phyloP scores from a whole-genome alignment of 2,797 vertebrate species.

The Hippopotamyrus pictus region DNA sequence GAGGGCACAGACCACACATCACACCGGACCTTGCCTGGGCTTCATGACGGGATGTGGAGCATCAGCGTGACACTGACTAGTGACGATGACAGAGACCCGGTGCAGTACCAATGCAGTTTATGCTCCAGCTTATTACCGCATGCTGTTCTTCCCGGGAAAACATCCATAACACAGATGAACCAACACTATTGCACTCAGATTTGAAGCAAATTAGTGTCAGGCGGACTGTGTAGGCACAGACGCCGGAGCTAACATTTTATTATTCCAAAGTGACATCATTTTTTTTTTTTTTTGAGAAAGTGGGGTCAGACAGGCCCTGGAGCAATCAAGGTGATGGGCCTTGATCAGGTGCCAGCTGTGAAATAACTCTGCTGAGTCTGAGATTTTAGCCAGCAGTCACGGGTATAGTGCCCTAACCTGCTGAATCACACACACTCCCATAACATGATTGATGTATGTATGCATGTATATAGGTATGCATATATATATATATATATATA shows the following conservation, averaged over 20 bases:
- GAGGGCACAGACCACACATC: neutral
- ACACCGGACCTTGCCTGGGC: neutral
- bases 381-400: neutral
- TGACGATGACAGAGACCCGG: neutral
- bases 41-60: neutral
- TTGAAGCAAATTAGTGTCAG: neutral
- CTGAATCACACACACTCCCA: neutral
- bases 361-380: neutral
- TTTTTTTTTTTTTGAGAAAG: neutral
- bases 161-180: neutral
- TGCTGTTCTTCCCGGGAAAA: neutral
- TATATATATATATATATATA: neutral
- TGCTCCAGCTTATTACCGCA: neutral
- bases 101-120: neutral
- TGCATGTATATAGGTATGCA: neutral
- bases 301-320: neutral
- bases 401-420: neutral
- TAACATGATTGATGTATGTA: neutral
- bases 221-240: neutral
- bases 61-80: neutral
- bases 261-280: neutral
- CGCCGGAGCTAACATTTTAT: neutral
- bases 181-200: neutral
- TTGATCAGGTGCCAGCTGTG: neutral
- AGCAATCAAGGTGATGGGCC: neutral